A percentile compares a stretch with the other conserved stretches of the same genome.
Conservation (phyloP, 92 coral and sea anemone species). For the Micromussa lordhowensis region DNA sequence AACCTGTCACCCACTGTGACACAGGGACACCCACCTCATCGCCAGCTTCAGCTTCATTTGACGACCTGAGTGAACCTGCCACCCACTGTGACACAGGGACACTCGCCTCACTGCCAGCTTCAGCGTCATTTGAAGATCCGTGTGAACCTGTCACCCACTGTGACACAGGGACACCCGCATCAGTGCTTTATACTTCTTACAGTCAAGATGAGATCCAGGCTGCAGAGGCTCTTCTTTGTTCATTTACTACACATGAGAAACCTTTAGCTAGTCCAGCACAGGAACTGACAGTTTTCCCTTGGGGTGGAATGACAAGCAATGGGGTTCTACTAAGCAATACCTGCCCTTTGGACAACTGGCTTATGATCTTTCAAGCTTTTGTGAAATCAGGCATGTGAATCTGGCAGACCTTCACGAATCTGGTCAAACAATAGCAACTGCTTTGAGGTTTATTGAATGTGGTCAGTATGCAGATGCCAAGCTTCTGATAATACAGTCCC, state of each 20-base stretch:
- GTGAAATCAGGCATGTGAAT: slow-evolving; percentile 53
- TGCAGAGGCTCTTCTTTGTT: slow-evolving; percentile 41
- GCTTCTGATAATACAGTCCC: slow-evolving; percentile 40
- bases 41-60: too few species aligned
- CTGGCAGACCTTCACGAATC: slow-evolving; percentile 57
- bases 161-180: too few species aligned
- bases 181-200: background rate
- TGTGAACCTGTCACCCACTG: too few species aligned
- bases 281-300: slow-evolving; percentile 37
- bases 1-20: too few species aligned
- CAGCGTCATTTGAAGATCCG: too few species aligned
- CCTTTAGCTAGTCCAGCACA: slow-evolving; percentile 35
- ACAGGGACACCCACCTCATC: too few species aligned
- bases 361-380: slow-evolving; percentile 68
- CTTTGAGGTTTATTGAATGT: slow-evolving; percentile 46
- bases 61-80: too few species aligned
- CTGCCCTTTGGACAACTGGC: slow-evolving; percentile 74
- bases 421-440: slow-evolving; percentile 53
- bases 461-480: slow-evolving; percentile 67
- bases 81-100: too few species aligned
- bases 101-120: too few species aligned
- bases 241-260: background rate
- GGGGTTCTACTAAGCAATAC: slow-evolving; percentile 54
- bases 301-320: slow-evolving; percentile 65
- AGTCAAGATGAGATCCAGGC: slow-evolving; percentile 32